A percentile compares a stretch with the other conserved stretches of the same genome.
Conservation (phyloP, 2,797 vertebrate species). For the Phaenicophaeus curvirostris region DNA sequence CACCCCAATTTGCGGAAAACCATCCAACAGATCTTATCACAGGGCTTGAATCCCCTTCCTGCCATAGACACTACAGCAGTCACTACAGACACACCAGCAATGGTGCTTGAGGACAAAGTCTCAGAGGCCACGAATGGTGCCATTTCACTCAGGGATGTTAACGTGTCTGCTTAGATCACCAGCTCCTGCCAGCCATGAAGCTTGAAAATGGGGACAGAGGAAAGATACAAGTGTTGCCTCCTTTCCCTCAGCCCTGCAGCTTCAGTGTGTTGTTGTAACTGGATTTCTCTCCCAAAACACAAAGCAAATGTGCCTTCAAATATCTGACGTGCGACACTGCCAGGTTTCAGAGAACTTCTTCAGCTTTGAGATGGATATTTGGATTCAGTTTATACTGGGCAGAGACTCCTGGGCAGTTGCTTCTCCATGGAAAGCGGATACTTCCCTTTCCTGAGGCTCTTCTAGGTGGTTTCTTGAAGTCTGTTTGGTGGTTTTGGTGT, state of each 20-base stretch:
- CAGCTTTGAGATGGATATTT: slow-evolving; percentile 39
- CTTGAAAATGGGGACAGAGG: slow-evolving; percentile 37
- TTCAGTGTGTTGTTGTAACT: slow-evolving; percentile 37
- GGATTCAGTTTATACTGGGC: slow-evolving; percentile 4
- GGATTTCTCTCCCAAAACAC: slow-evolving; percentile 60
- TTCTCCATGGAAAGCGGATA: background rate
- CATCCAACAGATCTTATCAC: slow-evolving; percentile 92
- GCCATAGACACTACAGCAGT: slow-evolving; percentile 57
- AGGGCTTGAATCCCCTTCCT: slow-evolving; percentile 76
- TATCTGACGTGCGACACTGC: slow-evolving; percentile 41
- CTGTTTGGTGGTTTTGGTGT: background rate
- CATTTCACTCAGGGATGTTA: slow-evolving; percentile 90
- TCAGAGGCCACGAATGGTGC: slow-evolving; percentile 76
- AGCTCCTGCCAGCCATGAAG: slow-evolving; percentile 29
- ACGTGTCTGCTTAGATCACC: slow-evolving; percentile 88
- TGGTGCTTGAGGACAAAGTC: slow-evolving; percentile 78
- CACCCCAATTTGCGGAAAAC: slow-evolving; percentile 93
- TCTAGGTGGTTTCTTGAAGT: background rate
- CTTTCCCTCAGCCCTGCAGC: slow-evolving; percentile 39
- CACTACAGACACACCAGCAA: slow-evolving; percentile 64
- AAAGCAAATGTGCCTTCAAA: slow-evolving; percentile 75
- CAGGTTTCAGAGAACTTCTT: slow-evolving; percentile 56
- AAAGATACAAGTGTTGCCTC: background rate
- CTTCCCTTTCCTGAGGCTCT: slow-evolving; percentile 15
- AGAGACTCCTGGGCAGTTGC: slow-evolving; percentile 24